phyloP scores from a whole-genome alignment of 2,888 invertebrate genomes.

The Deroplatys truncata region DNA sequence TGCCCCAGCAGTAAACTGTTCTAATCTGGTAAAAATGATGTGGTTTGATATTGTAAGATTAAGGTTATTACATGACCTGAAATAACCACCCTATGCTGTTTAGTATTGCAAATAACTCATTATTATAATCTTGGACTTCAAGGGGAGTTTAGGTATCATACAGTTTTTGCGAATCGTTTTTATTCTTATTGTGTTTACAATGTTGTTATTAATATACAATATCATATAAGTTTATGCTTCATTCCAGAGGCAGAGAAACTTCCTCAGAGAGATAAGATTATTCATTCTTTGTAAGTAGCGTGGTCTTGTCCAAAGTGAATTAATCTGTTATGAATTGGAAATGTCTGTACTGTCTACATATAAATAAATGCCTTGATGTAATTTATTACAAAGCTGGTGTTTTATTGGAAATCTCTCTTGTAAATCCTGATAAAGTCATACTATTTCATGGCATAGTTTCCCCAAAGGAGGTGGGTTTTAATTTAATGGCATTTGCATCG shows the following conservation, averaged over 20 bases:
- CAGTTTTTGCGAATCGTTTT: conserved; percentile 10
- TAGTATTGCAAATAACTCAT: conserved; percentile 4
- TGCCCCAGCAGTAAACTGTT: too few species aligned
- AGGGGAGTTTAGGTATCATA: neutral
- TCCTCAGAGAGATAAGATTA: neutral
- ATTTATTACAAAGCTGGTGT: conserved; percentile 23
- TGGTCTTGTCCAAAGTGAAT: conserved; percentile 15
- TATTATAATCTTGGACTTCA: conserved; percentile 10
- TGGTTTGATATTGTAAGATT: neutral
- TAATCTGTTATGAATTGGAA: neutral
- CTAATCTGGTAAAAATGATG: neutral
- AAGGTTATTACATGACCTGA: neutral
- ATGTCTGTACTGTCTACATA: conserved; percentile 23
- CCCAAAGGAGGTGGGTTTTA: too few species aligned
- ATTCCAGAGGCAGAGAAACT: neutral
- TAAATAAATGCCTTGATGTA: conserved; percentile 29
- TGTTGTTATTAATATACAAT: conserved; percentile 14
- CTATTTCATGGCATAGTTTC: too few species aligned
- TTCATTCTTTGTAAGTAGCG: conserved; percentile 15
- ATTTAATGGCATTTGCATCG: too few species aligned
- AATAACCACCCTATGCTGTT: neutral
- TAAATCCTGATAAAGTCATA: neutral
- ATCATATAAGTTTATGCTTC: conserved; percentile 2
- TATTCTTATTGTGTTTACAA: conserved; percentile 11
- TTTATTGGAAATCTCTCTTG: neutral